Conservation (phyloP, 2,113 vertebrate genomes). For the Sus scrofa region T2T-Sscrofa CM000826.6:31022501-31023000, state of each 20-base stretch:
- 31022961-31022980: background rate
- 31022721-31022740: background rate
- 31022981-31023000: background rate
- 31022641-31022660: slow-evolving; percentile 67
- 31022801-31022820: background rate
- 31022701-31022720: background rate
- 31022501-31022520: background rate
- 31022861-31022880: background rate
- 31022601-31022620: slow-evolving; percentile 50
- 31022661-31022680: slow-evolving; percentile 59
- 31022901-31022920: background rate
- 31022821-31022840: background rate
- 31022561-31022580: slow-evolving; percentile 51
- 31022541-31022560: slow-evolving; percentile 15
- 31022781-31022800: background rate
- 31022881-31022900: background rate
- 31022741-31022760: background rate
- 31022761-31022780: background rate
- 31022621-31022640: slow-evolving; percentile 46
- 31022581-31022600: slow-evolving; percentile 72
- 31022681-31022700: slow-evolving; percentile 26
- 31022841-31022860: background rate
- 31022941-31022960: background rate
- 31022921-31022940: slow-evolving; percentile 20
- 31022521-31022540: slow-evolving; percentile 12